phyloP scores from a whole-genome alignment of 2,113 vertebrate species.

The Lepus europaeus region DNA sequence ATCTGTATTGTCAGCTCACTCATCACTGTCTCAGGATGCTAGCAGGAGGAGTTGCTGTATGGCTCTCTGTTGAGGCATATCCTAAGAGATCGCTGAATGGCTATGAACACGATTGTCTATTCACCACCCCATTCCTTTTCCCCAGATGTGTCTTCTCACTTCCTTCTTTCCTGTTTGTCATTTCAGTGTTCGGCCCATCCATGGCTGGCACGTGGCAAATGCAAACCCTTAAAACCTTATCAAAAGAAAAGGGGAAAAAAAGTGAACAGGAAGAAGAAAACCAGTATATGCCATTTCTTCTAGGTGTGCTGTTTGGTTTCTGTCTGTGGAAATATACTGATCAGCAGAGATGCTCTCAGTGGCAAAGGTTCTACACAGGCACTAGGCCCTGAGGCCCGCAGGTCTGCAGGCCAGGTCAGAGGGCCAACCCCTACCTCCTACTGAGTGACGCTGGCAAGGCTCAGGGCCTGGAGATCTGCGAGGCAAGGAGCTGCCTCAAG shows the following conservation, averaged over 20 bases:
- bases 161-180: background rate
- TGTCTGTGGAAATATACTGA: background rate
- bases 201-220: background rate
- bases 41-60: background rate
- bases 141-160: background rate
- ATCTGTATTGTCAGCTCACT: background rate
- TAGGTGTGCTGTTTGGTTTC: background rate
- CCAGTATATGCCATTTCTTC: background rate
- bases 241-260: background rate
- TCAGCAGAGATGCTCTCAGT: background rate
- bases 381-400: background rate
- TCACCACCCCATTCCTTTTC: background rate
- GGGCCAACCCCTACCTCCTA: background rate
- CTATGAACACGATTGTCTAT: slow-evolving; percentile 8
- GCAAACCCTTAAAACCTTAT: background rate
- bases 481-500: background rate
- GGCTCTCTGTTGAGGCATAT: background rate
- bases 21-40: background rate
- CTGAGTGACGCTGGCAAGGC: no score
- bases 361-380: background rate
- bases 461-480: background rate
- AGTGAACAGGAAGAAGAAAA: background rate
- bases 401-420: background rate
- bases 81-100: slow-evolving; percentile 52
- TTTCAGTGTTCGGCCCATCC: background rate